Evolutionary conservation across 2,797 vertebrate species (phyloP).

Genomic region (Alectoris magna): DNA sequence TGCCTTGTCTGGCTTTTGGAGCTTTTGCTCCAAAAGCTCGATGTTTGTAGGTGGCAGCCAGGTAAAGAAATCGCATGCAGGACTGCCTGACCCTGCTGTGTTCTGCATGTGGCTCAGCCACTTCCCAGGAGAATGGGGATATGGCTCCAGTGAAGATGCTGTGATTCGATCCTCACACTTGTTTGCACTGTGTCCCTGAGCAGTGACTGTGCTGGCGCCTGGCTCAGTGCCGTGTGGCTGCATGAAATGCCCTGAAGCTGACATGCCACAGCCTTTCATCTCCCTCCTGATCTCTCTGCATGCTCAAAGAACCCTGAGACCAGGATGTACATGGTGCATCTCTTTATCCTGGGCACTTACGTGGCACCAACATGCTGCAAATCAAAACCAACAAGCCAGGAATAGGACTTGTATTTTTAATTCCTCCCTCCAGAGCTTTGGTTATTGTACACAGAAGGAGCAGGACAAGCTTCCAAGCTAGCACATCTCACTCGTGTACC

Average conservation of each 20-base stretch:
- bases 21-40: background rate
- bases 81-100: background rate
- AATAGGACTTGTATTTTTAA: background rate
- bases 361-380: too few species aligned
- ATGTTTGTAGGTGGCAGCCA: background rate
- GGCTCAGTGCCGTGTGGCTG: background rate
- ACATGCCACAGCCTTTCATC: background rate
- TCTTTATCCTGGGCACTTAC: background rate
- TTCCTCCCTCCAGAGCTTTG: background rate
- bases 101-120: rapidly evolving
- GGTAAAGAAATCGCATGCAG: background rate
- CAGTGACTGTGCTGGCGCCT: background rate
- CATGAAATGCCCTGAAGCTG: background rate
- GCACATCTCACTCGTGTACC: rapidly evolving
- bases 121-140: background rate
- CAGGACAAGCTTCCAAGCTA: background rate
- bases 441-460: background rate
- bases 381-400: background rate
- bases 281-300: background rate
- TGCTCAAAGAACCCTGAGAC: background rate
- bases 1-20: background rate
- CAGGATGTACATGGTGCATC: rapidly evolving
- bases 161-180: background rate
- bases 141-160: background rate
- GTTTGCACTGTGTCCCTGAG: background rate